Conservation (phyloP, 2,888 invertebrate genomes). For the Pomacea canaliculata region DNA sequence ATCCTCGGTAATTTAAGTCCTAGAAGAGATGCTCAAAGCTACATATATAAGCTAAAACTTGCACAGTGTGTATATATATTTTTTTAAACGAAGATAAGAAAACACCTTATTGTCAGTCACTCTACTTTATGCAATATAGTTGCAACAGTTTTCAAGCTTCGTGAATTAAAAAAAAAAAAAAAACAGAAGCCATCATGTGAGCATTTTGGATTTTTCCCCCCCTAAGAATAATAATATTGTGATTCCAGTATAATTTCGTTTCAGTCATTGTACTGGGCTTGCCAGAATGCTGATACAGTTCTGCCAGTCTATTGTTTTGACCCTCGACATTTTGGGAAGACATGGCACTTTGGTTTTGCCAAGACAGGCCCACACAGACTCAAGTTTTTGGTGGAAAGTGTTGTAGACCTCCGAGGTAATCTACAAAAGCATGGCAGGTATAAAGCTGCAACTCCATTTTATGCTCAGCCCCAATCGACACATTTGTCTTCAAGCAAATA, state of each 20-base stretch:
- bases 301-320: conserved; percentile 64
- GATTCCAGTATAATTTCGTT: conserved; percentile 11
- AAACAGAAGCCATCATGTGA: too few species aligned
- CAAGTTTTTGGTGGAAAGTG: conserved; percentile 54
- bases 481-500: too few species aligned
- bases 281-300: conserved; percentile 48
- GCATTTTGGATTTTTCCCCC: neutral
- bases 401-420: conserved; percentile 48
- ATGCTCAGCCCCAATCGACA: too few species aligned
- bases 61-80: too few species aligned
- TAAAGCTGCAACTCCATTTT: neutral
- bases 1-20: too few species aligned
- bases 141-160: too few species aligned
- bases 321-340: conserved; percentile 53
- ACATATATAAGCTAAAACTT: too few species aligned
- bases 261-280: conserved; percentile 54
- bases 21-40: too few species aligned
- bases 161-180: too few species aligned
- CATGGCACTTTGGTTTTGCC: conserved; percentile 54
- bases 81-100: too few species aligned
- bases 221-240: neutral
- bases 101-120: too few species aligned
- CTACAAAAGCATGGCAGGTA: conserved; percentile 52
- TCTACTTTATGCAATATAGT: too few species aligned
- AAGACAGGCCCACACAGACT: conserved; percentile 57